Evolutionary conservation across 2,797 vertebrate species (phyloP), one percentile per base, ranked within the genome.

Genomic region (Anguilla marmorata): DNA sequence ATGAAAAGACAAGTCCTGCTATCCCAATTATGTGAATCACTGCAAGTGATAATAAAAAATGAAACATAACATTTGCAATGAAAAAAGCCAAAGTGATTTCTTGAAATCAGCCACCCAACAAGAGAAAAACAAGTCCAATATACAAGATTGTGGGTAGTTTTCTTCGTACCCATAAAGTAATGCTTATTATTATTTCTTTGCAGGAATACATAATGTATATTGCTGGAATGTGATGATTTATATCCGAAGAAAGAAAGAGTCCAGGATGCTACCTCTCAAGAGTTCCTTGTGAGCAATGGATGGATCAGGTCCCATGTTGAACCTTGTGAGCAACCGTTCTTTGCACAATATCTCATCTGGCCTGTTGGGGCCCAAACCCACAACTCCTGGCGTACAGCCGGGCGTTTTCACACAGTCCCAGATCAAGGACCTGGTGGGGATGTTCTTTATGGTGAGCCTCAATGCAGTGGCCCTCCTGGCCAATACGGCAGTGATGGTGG

Each of bases 381-480:
- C 93, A 30, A 93, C 93, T 54, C 91, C 94, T 90, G 93, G 96
- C 0, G 94, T 94, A 89, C 94, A 95, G 86, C 91, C 94, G 63
- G 95, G 95, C 89, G 93, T 91, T 79, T 90, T 91, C 12, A 89
- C 89, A 0, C 94, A 96, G 86, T 92, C 91, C 19, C 91, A 84
- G 80, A 91, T 96, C 37, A 95, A 95, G 89, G 96, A 97, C 89
- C 92, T 96, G 88, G 88, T 96, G 12, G 95, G 97, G 82, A 96
- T 98, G 84, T 94, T 97, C 86, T 94, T 97, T 90, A 97, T 98
- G 97, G 95, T 97, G 90, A 94, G 95, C 69, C 93, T 98, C 87
- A 98, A 97, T 79, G 91, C 96, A n/a, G 92, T 96, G 0, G 96
- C 98, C 0, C 93, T 99, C 82, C 91, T 98, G 86, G 97, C 97